Conservation (phyloP, 1,140 invertebrate species). For the Campodea augens region DNA sequence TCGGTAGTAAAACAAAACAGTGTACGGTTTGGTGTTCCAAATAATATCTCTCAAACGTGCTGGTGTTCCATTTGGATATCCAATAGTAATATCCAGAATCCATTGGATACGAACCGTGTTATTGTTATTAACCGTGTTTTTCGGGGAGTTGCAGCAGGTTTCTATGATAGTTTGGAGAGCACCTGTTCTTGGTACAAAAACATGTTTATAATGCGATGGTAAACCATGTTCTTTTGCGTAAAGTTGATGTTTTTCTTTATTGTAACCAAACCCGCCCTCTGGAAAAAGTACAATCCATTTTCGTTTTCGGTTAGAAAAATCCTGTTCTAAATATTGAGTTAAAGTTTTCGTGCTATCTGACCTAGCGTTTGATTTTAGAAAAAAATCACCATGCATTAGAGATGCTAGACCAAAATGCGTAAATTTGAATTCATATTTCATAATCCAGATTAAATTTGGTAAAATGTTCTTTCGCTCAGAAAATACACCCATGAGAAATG, state of each 20-base stretch:
- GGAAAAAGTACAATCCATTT: slow-evolving; percentile 87
- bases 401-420: slow-evolving; percentile 92
- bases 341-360: slow-evolving; percentile 51
- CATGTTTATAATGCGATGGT: slow-evolving; percentile 64
- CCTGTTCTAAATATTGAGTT: slow-evolving; percentile 45
- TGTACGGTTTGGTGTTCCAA: slow-evolving; percentile 44
- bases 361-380: slow-evolving; percentile 60
- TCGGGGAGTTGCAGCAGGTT: too few relatives aligned
- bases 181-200: slow-evolving; percentile 72
- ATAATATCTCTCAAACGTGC: slow-evolving; percentile 53
- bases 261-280: slow-evolving; percentile 82
- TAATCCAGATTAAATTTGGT: slow-evolving; percentile 85
- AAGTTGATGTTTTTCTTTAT: slow-evolving; percentile 59
- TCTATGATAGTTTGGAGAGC: slow-evolving; percentile 68
- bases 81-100: slow-evolving; percentile 81
- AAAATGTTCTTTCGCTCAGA: slow-evolving; percentile 53
- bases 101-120: slow-evolving; percentile 40
- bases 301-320: slow-evolving; percentile 50
- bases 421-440: slow-evolving; percentile 86
- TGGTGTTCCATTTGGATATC: slow-evolving; percentile 65
- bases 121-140: slow-evolving; percentile 25
- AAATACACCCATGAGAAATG: slow-evolving; percentile 72
- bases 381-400: slow-evolving; percentile 80
- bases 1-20: slow-evolving; percentile 58
- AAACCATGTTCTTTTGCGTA: slow-evolving; percentile 70